phyloP scores from a whole-genome alignment of 2,113 vertebrate species.

The Nipponia nippon region DNA sequence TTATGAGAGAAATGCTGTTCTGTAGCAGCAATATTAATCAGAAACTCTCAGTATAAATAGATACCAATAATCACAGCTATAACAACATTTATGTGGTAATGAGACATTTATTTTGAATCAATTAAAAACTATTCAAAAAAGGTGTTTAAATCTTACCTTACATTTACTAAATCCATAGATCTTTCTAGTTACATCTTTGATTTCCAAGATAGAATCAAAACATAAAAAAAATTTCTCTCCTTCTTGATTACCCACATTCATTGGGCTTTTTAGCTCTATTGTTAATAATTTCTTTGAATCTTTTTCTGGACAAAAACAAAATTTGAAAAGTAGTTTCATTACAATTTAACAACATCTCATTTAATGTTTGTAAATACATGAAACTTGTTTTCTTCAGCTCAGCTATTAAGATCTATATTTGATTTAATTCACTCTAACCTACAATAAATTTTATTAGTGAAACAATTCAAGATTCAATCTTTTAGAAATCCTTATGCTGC shows the following conservation, averaged over 20 bases:
- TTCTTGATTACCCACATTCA: constrained; percentile 73
- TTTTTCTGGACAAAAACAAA: constrained; percentile 72
- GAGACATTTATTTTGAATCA: neutral
- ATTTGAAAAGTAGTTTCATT: neutral
- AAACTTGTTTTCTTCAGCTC: neutral
- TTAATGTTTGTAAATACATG: neutral
- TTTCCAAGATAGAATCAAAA: constrained; percentile 87
- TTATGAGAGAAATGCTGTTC: neutral
- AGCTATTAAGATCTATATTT: neutral
- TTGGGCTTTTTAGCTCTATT: constrained; percentile 74
- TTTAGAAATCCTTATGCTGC: neutral
- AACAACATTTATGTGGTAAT: neutral
- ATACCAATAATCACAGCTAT: neutral
- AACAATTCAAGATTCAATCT: neutral
- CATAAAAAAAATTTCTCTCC: constrained; percentile 80
- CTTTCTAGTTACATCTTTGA: constrained; percentile 70
- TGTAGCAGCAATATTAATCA: neutral
- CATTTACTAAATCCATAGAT: constrained; percentile 82
- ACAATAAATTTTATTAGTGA: neutral
- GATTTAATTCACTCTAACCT: neutral
- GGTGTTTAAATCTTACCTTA: constrained; percentile 73
- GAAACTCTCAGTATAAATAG: neutral
- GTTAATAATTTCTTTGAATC: constrained; percentile 77
- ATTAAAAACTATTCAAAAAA: neutral
- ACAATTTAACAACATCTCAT: neutral